Base-by-base conservation (phyloP, 1,140 invertebrate species). In the Diachasma alloeum region DNA sequence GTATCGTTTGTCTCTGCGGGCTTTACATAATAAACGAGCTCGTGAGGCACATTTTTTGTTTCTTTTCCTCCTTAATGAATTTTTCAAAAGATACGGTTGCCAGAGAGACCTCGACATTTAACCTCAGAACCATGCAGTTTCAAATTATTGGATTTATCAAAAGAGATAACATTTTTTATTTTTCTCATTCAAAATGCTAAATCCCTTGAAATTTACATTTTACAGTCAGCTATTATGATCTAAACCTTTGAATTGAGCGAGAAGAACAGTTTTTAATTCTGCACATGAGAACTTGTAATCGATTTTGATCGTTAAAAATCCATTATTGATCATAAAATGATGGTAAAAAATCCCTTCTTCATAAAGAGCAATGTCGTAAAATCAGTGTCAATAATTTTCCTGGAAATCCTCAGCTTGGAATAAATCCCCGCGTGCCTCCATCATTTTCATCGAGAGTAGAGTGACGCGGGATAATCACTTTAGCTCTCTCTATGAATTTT, bases 1-100 rank as follows among this genome's bases (percentile, higher is more conserved):
- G 53, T 67, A 68, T 69, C 46, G 59, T 75, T 75, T 74, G 71
- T 73, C 48, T 73, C 53, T 26, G 19, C 26, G 42, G 31, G 74
- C 74, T 75, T 74, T 78, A 74, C 77, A 75, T 78, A 78, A 77
- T 68, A 72, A 67, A 42, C 44, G 48, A 78, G 39, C 77, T 72
- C 73, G 77, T 53, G 48, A 69, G 73, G 31, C 46, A 72, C 72
- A 72, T 31, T 31, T 68, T 70, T 76, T 56, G 31, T 73, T 42
- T 67, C 31, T 44, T 37, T 26, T 67, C 13, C 36, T 17, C 72
- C 24, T 63, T 63, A 63, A 63, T 63, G 19, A 63, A 1, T 63
- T 63, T 63, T 63, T 63, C 22, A 63, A 56, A 22, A 56, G 59
- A 63, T 63, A 63, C 22, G 24, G 10, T 56, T 63, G 11, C 8